Evolutionary conservation across 2,797 vertebrate species (phyloP), one percentile per base, ranked within the genome.

Genomic region (Triplophysa yarkandensis): DNA sequence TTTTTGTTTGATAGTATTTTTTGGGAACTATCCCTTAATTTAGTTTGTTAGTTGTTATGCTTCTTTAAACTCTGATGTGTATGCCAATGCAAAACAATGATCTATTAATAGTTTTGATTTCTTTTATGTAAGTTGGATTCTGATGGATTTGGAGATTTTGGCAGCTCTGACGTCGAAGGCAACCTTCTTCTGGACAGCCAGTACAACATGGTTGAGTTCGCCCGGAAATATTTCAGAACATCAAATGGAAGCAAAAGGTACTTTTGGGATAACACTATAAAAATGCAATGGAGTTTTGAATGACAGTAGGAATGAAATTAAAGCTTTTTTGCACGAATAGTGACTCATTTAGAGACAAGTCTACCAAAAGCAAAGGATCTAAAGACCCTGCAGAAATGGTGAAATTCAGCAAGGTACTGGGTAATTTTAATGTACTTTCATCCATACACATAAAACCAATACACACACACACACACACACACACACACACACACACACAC

Each of bases 181-280:
- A 83, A 80, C 0, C 0, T 78, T 23, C 72, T 92, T 64, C 90
- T 81, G 81, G 83, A 86, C 25, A 88, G 81, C 57, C 88, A 86
- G 7, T 93, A 92, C 64, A 92, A 94, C 81, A 95, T 99, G 92
- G 52, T 94, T 66, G 93, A 94, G 81, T 99, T 98, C 17, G 96
- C 96, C 83, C 94, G 87, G 89, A 92, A 90, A 82, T 94, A 95
- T 86, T 99, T 97, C 88, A 94, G 96, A 34, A 90, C 89, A 0
- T 87, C 89, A 0, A 89, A 71, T 32, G 87, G 76, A 9, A 71
- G 41, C 57, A 76, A 81, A 57, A 74, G 14, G 93, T 76, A 85
- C 78, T 48, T 79, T 8, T 34, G 14, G 13, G 16, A 0, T 50
- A 36, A 16, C 72, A 25, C 4, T 23, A 27, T 25, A 17, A 60